Evolutionary conservation across 2,113 vertebrate species (phyloP), one percentile per base, ranked within the genome.

Genomic region (Procavia capensis): DNA sequence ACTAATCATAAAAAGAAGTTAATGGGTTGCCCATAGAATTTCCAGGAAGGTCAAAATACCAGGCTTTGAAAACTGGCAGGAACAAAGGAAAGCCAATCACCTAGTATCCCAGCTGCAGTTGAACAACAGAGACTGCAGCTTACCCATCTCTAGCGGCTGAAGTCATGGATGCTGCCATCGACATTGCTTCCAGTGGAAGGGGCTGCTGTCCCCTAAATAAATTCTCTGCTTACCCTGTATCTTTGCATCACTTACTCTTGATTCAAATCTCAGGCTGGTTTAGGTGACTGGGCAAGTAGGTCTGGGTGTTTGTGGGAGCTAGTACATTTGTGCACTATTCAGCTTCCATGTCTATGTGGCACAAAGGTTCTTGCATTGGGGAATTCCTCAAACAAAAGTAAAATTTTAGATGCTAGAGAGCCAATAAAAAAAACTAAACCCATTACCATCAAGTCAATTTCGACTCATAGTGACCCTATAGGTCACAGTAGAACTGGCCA

Each of bases 11-110:
- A n/a, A n/a, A n/a, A 91, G 80, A 94, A 41, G 66, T 47, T 96
- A 5, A 74, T 63, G 45, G 50, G 63, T 78, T 81, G 72, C 39
- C 89, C 75, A 87, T 16, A 87, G 59, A 89, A 95, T 85, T 92
- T 81, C 45, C 39, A 93, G 81, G 61, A 91, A 91, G 64, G 45
- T 14, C 25, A 14, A 95, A 90, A 94, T 63, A 41, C 29, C 81
- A 78, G 76, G 31, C 36, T 87, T 91, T 78, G 85, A 85, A 95
- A 85, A 45, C 45, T 75, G 66, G 47, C 74, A 85, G 84, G 81
- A 92, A 92, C 80, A 90, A 90, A 94, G 84, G 86, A 80, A 24
- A 45, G 39, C 54, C 45, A 27, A 36, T 54, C 20, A 86, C 39
- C 41, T 75, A 64, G 57, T 61, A 66, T 82, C 68, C 39, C 22